phyloP scores from a whole-genome alignment of 2,888 invertebrate species.

The Seira musarum region DNA sequence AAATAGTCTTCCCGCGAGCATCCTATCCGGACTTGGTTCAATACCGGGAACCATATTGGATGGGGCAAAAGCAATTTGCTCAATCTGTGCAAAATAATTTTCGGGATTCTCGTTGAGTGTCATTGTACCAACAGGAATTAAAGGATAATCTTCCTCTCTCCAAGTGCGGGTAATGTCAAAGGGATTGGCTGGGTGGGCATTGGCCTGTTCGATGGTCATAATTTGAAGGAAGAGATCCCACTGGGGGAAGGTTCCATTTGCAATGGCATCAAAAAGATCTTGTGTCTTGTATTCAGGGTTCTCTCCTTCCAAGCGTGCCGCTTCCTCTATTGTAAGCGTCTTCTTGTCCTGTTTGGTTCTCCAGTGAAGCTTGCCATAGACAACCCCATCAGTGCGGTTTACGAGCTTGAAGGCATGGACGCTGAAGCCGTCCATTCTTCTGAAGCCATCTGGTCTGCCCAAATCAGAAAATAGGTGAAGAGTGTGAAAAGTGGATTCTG shows the following conservation, averaged over 20 bases:
- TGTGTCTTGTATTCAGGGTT: slow-evolving; percentile 81
- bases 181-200: slow-evolving; percentile 32
- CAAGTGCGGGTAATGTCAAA: slow-evolving; percentile 61
- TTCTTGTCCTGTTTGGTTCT: slow-evolving; percentile 89
- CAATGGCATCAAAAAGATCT: slow-evolving; percentile 59
- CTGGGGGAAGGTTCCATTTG: slow-evolving; percentile 29
- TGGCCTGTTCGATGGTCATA: slow-evolving; percentile 55
- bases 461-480: slow-evolving; percentile 90
- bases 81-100: slow-evolving; percentile 51
- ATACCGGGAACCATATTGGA: slow-evolving; percentile 58
- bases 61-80: slow-evolving; percentile 47
- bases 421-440: slow-evolving; percentile 96
- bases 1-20: slow-evolving; percentile 54
- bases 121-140: slow-evolving; percentile 52
- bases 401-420: slow-evolving; percentile 94
- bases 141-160: slow-evolving; percentile 44
- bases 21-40: slow-evolving; percentile 51
- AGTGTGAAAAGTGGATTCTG: slow-evolving; percentile 88
- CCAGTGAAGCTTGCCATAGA: slow-evolving; percentile 82
- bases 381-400: slow-evolving; percentile 79
- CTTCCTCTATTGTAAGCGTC: slow-evolving; percentile 81
- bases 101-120: slow-evolving; percentile 36
- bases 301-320: slow-evolving; percentile 79
- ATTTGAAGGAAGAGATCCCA: slow-evolving; percentile 59
- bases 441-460: slow-evolving; percentile 85